These are phyloP conservation scores for Pocillopora grandis DNA, from an alignment of 92 coral and sea anemone genomes.

Conservation along the genomic window DNA sequence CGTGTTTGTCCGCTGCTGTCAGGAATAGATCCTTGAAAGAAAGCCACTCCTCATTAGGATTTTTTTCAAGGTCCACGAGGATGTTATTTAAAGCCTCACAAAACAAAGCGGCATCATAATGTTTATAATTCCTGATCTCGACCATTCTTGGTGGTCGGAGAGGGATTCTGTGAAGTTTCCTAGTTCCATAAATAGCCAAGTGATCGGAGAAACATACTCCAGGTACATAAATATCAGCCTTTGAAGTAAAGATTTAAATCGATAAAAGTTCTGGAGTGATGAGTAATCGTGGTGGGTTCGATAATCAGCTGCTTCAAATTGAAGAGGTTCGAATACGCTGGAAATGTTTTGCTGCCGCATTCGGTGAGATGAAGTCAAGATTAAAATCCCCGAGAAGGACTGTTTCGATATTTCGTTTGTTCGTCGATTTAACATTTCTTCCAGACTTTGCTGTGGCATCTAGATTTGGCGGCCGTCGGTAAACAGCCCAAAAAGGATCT, in stretches of 20 bases:
- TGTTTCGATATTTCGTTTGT: slow-evolving; percentile 25
- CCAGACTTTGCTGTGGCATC: slow-evolving; percentile 28
- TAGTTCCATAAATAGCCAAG: slow-evolving; percentile 22
- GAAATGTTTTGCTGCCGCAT: slow-evolving; percentile 39
- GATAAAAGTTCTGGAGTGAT: slow-evolving; percentile 53
- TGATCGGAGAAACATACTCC: slow-evolving; percentile 34
- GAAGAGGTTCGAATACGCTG: slow-evolving; percentile 31
- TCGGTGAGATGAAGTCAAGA: slow-evolving; percentile 28
- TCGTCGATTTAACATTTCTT: slow-evolving; percentile 30
- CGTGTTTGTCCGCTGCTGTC: slow-evolving; percentile 9
- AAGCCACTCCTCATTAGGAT: slow-evolving; percentile 23
- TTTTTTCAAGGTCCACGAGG: slow-evolving; percentile 31
- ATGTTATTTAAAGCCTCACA: slow-evolving; percentile 19
- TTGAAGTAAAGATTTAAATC: slow-evolving; percentile 26
- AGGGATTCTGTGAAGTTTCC: slow-evolving; percentile 42
- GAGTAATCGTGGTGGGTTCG: slow-evolving; percentile 44
- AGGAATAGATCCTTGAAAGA: slow-evolving; percentile 12
- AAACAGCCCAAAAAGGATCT: slow-evolving; percentile 51
- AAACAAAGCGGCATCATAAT: slow-evolving; percentile 23
- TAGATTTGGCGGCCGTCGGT: slow-evolving; percentile 53
- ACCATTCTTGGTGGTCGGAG: slow-evolving; percentile 27
- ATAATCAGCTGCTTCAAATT: slow-evolving; percentile 52
- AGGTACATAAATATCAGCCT: slow-evolving; percentile 34
- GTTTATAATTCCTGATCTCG: slow-evolving; percentile 28
- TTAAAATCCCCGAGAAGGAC: slow-evolving; percentile 47